Base-by-base conservation (phyloP, 2,797 vertebrate species). In the Gymnodraco acuticeps region DNA sequence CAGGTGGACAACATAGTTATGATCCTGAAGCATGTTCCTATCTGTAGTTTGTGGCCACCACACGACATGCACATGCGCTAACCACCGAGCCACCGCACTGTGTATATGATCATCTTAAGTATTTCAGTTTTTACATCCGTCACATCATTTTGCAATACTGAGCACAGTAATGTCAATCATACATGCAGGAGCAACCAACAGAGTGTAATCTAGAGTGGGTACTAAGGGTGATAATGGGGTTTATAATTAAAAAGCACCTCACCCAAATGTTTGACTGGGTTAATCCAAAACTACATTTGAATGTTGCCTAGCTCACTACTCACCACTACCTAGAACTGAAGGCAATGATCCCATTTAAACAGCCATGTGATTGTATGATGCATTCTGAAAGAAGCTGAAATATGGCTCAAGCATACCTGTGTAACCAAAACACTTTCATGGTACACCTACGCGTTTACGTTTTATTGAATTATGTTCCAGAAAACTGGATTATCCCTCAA, bases 401-500 rank as follows among this genome's bases (percentile, higher is more conserved):
- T n/a, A 60, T 38, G 3, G 2, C 20, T 42, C 11, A 47, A 48
- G 11, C 3, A 20, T 7, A 38, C 52, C 20, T 54, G 23, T 61
- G 16, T 8, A 46, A 50, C 4, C 31, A 10, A 51, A n/a, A 45
- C n/a, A 45, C 17, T 45, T 60, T 64, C 33, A n/a, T 31, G 46
- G n/a, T 20, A 70, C 56, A 54, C 9, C 27, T 59, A 15, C 52
- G 14, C 14, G 10, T 20, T 20, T 23, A 63, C 4, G 7, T 9
- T 7, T 38, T 47, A 67, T 3, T 14, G 17, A 76, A 61, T 63
- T 53, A 38, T 16, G 20, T 51, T 70, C 20, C 45, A 33, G 38
- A 3, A 71, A 75, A 60, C 12, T 38, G 10, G 62, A 73, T 67
- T 78, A 51, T 66, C 66, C 42, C 41, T 13, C 43, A 48, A 13